Base-by-base conservation (phyloP, 2,797 vertebrate species). In the Lepidocolaptes lacrymiger region DNA sequence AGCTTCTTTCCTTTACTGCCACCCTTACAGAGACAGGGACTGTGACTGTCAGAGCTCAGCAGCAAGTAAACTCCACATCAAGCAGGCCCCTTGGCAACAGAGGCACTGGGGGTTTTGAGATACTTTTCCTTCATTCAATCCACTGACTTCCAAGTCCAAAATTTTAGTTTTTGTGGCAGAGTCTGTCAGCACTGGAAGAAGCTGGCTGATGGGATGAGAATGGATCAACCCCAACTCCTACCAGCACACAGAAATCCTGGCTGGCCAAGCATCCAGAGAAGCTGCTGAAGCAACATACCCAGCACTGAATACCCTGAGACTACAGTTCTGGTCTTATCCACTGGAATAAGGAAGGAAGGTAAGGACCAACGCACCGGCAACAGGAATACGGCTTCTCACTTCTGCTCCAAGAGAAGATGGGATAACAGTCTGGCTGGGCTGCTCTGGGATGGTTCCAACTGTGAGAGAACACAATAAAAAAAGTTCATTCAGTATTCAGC, bases 391-490 rank as follows among this genome's bases (percentile, higher is more conserved):
- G 95, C 92, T 97, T 85, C 97, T 94, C 88, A 95, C 75, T 93
- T 98, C 98, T 3, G 96, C 91, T 97, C 97, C 98, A 39, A 97
- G 95, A 78, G 97, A 43, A 92, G 98, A 97, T 52, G 97, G 95
- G 43, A 72, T 89, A 88, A 97, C 81, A 24, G 93, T 98, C 97
- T 98, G 98, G 74, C 97, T 98, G 13, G 97, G 97, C 52, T 96
- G 97, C 97, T 98, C 98, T 13, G 99, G 98, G 85, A 98, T 98
- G 51, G 97, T 98, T 96, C 98, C 99, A 68, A 98, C 99, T 99
- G 91, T 79, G 52, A 48, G 71, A 39, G 17, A 89, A 93, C 24
- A 28, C 44, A 92, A 63, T 27, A 27, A 63, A 59, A 56, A 6
- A 62, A 20, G 7, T 23, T 71, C 27, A 75, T 16, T 78, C 22